Base-by-base conservation (phyloP, 2,797 vertebrate species). In the Xenentodon cancila region DNA sequence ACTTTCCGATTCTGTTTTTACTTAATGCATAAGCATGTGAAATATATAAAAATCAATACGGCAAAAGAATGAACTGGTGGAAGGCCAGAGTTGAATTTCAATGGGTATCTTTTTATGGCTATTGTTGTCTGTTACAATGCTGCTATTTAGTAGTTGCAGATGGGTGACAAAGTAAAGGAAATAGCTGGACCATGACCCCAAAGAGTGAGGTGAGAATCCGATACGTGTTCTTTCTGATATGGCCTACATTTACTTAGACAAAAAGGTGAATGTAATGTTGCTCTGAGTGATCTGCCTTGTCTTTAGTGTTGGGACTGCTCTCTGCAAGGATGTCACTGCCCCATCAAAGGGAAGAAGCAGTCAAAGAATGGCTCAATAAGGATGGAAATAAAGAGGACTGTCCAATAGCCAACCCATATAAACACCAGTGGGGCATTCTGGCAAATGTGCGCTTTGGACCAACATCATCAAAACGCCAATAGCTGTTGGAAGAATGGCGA, bases 1-100 rank as follows among this genome's bases (percentile, higher is more conserved):
- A 84, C 79, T 86, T 77, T 77, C 53, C 49, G 78, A 80, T 88
- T 87, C 86, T 22, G 60, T 85, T 85, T 88, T 79, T 84, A 84
- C 79, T 75, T 78, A 59, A 87, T 83, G 84, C 75, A 85, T 86
- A 86, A 84, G 82, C 83, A 89, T 84, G 83, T 86, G 70, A 90
- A 90, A 88, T 80, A 78, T 57, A 67, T 49, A 64, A 82, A 82
- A 91, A 89, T 91, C 91, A 88, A 90, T 92, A 85, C 57, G 60
- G 77, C 59, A 63, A 59, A 65, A 84, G 72, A 81, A 79, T 34
- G 30, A 69, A 55, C 67, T 44, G 49, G 67, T 65, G 68, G 73
- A 76, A 72, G 67, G 73, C 48, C 45, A 67, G 64, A 43, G 75
- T 53, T 71, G 79, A 85, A 84, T 88, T 86, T 85, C 66, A 84